Base-by-base conservation (phyloP, 92 coral and sea anemone genomes). In the Parazoanthus swiftii region DNA sequence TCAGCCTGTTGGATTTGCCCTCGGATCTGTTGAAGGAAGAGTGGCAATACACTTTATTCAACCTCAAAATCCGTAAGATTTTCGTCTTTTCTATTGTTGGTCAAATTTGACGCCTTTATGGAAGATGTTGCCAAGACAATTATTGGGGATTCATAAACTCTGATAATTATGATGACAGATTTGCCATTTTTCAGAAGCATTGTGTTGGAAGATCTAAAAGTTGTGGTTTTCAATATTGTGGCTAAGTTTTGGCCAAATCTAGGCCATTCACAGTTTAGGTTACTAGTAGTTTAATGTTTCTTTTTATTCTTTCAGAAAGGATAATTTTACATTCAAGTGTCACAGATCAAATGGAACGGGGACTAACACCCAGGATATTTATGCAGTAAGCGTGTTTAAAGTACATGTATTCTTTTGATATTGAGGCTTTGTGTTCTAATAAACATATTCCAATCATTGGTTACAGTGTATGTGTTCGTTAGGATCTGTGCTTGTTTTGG, bases 21-120 rank as follows among this genome's bases (percentile, higher is more conserved):
- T 97, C 36, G 99, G 99, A 25, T 97, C 99, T 21, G 99, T 97
- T 26, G 99, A 97, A 75, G 99, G 99, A 82, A 90, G 99, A 90
- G 99, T 97, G 14, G 99, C 99, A 1, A 95, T 97, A 80, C 97
- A 97, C 39, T 97, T 90, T 72, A 97, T 97, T 76, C 95, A 95
- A 59, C 99, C 99, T 75, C 93, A 89, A 78, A 95, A 92, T 74
- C 97, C 99, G 99, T 97, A 92, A 95, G 99, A 80, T 74, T 29
- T 44, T 59, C 48, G 6, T 75, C 35, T 20, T 25, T 39, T 6
- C 3, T 37, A 0, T 36, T 35, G 6, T 29, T 9, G 21, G 39
- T 13, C 36, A 42, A 14, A 15, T 35, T 71, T 58, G 4, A 38
- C 46, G 29, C 13, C 16, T 63, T 5, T 63, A 63, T 63, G 3